These are phyloP conservation scores for Rhineura floridana DNA, from an alignment of 2,113 vertebrate species.

Conservation along the genomic window DNA sequence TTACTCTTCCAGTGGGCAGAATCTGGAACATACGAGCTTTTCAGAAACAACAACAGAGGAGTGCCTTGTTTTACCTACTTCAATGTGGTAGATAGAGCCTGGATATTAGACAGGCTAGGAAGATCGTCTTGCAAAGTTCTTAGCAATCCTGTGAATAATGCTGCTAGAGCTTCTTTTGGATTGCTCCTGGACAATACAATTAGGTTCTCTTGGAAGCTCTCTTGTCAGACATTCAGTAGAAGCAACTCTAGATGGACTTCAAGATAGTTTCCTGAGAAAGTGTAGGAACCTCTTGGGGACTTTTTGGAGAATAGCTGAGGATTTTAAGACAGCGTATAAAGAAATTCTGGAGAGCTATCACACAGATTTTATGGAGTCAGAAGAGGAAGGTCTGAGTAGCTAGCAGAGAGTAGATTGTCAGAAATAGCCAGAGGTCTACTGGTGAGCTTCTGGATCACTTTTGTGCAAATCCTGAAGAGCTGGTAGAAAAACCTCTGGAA, in stretches of 20 bases:
- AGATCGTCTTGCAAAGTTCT: not conserved
- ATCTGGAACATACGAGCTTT: not conserved
- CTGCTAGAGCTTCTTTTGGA: constrained; percentile 2
- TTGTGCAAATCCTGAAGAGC: not conserved
- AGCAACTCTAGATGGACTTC: not conserved
- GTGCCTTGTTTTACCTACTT: not conserved
- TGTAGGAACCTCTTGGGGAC: not conserved
- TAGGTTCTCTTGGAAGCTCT: not conserved
- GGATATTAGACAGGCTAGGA: not conserved
- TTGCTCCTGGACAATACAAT: constrained; percentile 4
- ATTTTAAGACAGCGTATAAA: not conserved
- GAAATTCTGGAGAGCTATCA: not conserved
- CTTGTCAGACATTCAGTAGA: not conserved
- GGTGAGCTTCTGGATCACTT: not conserved
- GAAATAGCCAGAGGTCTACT: not conserved
- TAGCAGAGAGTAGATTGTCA: not conserved
- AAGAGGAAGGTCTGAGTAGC: not conserved
- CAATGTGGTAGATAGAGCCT: not conserved
- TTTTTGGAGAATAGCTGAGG: not conserved
- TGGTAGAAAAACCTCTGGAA: not conserved
- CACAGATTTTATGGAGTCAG: not conserved
- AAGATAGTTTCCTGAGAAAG: not conserved
- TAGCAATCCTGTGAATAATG: not conserved
- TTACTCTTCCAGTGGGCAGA: constrained; percentile 1
- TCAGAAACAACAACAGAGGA: not conserved